A percentile compares a stretch with the other conserved stretches of the same genome.
Evolutionary conservation across 1,140 invertebrate genomes (phyloP).

Genomic region (Aphidius ervi): DNA sequence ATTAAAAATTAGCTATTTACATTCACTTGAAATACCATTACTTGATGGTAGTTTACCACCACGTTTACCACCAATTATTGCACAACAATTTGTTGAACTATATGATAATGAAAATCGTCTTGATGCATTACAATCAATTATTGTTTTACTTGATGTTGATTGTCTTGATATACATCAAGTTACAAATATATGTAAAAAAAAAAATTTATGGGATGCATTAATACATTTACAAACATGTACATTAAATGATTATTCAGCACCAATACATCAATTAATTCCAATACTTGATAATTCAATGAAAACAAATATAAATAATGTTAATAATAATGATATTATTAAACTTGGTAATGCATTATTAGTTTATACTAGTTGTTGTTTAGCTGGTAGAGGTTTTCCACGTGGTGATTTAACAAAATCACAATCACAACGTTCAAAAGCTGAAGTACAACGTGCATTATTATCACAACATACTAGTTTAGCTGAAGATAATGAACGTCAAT

Average conservation of each 20-base stretch:
- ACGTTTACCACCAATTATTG: constrained; percentile 60
- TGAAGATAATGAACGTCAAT: constrained; percentile 64
- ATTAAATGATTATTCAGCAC: constrained; percentile 77
- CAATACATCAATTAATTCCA: constrained; percentile 73
- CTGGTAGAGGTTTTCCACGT: constrained; percentile 83
- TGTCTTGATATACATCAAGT: constrained; percentile 88
- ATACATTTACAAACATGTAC: constrained; percentile 86
- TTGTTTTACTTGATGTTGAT: constrained; percentile 77
- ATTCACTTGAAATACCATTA: constrained; percentile 52
- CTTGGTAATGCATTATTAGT: constrained; percentile 89
- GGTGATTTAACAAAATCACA: constrained; percentile 76
- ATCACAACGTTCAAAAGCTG: constrained; percentile 68
- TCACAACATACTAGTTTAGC: constrained; percentile 68
- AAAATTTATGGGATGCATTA: constrained; percentile 80
- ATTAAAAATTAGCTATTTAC: constrained; percentile 49
- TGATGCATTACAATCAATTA: constrained; percentile 71
- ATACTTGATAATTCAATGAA: constrained; percentile 50
- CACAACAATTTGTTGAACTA: constrained; percentile 64
- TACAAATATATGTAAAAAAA: constrained; percentile 72
- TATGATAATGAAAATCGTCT: constrained; percentile 56
- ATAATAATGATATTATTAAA: constrained; percentile 51
- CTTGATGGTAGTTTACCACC: constrained; percentile 53
- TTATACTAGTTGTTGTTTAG: constrained; percentile 89
- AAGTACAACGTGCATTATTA: constrained; percentile 63
- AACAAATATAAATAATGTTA: constrained; percentile 31